Evolutionary conservation across 2,888 invertebrate species (phyloP), one percentile per base, ranked within the genome.

Genomic region (Lithodes maja): DNA sequence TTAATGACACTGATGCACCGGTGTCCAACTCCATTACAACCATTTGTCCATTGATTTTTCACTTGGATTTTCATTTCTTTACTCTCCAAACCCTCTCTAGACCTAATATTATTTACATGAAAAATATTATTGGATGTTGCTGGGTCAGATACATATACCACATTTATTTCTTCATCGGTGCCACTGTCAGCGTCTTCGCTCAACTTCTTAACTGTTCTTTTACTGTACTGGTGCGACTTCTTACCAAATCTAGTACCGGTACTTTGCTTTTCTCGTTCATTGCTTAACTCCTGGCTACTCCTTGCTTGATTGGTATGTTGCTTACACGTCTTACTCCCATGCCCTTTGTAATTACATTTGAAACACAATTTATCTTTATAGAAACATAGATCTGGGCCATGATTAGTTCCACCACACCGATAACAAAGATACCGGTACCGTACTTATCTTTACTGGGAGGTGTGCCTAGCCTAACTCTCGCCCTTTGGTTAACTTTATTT

Each of bases 311-410:
- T 12, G 12, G 12, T 61, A 7, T 61, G 61, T 61, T 12, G 12
- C 61, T 61, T 61, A 61, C 61, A 61, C 61, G 12, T 61, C 12
- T 61, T 61, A 61, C 61, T 61, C 61, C 5, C 12, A 61, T 61
- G 61, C 61, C 61, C 61, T 61, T 61, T 61, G 61, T 61, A 61
- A 61, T 61, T 61, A 61, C 61, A 61, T 61, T 61, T 61, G 61
- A 61, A 61, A 61, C 61, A 61, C 61, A 61, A 5, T 12, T 12
- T 61, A 61, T 61, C 61, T 61, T 33, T 33, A 33, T 33, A 33
- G 33, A 33, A 33, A 33, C 33, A 33, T 33, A 33, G 33, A 33
- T 33, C 33, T 33, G 33, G 33, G 33, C 33, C 33, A 33, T 33
- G 33, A 33, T 33, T 33, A 33, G 33, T 33, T 33, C 33, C 33